Evolutionary conservation across 2,888 invertebrate genomes (phyloP).

Genomic region (Cephus rjabovi): DNA sequence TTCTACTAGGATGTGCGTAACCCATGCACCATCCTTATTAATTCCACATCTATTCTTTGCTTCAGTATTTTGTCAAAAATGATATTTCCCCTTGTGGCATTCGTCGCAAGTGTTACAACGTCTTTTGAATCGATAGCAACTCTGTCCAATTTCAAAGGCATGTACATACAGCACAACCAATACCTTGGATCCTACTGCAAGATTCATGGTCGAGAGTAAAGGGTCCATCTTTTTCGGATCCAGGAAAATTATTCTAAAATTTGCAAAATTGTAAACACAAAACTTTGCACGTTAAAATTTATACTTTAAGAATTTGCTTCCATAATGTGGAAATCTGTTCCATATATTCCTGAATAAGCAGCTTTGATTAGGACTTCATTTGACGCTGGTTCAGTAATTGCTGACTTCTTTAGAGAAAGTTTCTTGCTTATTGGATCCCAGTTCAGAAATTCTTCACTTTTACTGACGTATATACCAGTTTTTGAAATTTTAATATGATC

Average conservation of each 20-base stretch:
- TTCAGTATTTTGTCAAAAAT: constrained; percentile 73
- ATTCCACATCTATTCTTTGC: constrained; percentile 76
- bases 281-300: background rate
- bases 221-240: constrained; percentile 64
- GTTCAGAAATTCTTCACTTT: constrained; percentile 46
- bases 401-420: constrained; percentile 41
- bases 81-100: constrained; percentile 75
- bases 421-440: constrained; percentile 48
- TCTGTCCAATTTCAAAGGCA: constrained; percentile 73
- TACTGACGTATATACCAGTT: background rate
- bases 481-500: background rate
- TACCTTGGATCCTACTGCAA: constrained; percentile 71
- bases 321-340: constrained; percentile 79
- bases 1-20: constrained; percentile 73
- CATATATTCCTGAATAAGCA: constrained; percentile 77
- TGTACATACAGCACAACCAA: constrained; percentile 72
- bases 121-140: constrained; percentile 79
- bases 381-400: constrained; percentile 44
- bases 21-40: constrained; percentile 77
- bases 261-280: constrained; percentile 23
- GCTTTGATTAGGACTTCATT: constrained; percentile 76
- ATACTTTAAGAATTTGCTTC: constrained; percentile 53
- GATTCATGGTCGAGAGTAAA: constrained; percentile 78
- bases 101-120: constrained; percentile 73
- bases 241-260: constrained; percentile 76